Evolutionary conservation across 2,797 vertebrate genomes (phyloP).

Genomic region (Etheostoma perlongum): DNA sequence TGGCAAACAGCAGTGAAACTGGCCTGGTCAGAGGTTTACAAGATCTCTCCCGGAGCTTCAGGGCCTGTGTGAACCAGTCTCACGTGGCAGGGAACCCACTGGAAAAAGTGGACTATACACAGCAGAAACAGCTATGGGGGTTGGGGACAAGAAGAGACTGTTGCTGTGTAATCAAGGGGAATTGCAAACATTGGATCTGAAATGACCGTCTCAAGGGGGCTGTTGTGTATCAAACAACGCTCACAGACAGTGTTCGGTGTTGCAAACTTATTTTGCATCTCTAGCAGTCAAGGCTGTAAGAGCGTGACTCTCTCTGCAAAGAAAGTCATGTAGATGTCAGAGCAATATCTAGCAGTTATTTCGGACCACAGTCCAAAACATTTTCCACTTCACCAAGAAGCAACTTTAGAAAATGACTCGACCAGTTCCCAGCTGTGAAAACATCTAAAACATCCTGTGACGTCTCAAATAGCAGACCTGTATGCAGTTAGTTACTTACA

Average conservation of each 20-base stretch:
- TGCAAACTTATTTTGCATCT: constrained; percentile 11
- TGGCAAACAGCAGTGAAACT: constrained; percentile 44
- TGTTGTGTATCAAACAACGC: constrained; percentile 54
- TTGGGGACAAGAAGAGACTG: constrained; percentile 51
- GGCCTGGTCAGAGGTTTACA: constrained; percentile 48
- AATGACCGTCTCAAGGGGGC: constrained; percentile 44
- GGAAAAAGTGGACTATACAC: constrained; percentile 61
- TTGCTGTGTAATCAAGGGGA: constrained; percentile 66
- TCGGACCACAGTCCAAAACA: constrained; percentile 33
- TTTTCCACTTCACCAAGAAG: constrained; percentile 22
- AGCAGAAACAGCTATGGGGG: constrained; percentile 44
- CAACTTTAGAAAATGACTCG: not conserved
- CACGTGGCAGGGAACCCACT: constrained; percentile 56
- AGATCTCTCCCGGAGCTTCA: constrained; percentile 31
- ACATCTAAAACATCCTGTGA: constrained; percentile 35
- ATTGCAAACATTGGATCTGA: constrained; percentile 56
- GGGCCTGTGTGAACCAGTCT: constrained; percentile 63
- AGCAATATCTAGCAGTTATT: constrained; percentile 30
- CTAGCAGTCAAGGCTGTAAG: constrained; percentile 6
- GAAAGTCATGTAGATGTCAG: constrained; percentile 26
- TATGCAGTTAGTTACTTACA: not conserved
- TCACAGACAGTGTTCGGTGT: not conserved
- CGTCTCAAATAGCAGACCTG: constrained; percentile 16
- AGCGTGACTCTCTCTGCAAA: constrained; percentile 14
- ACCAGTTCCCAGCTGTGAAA: constrained; percentile 49